These are phyloP conservation scores for Acronicta alni DNA, from an alignment of 2,888 invertebrate species.

Conservation along the genomic window DNA sequence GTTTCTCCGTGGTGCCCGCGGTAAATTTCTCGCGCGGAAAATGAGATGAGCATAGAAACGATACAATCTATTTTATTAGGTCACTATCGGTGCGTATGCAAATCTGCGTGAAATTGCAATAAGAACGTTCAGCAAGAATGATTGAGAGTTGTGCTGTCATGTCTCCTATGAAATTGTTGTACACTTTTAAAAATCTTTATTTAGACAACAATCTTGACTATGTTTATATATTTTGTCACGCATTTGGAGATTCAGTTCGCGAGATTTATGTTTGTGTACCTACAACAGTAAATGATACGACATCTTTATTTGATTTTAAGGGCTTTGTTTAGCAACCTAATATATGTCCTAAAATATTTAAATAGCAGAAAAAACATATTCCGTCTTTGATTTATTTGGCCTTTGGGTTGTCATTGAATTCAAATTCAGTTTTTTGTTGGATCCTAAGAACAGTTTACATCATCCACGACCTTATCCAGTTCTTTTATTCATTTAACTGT, in stretches of 20 bases:
- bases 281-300: too few relatives aligned
- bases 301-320: too few relatives aligned
- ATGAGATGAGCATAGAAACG: constrained; percentile 70
- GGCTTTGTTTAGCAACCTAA: too few relatives aligned
- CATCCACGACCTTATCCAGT: too few relatives aligned
- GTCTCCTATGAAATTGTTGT: constrained; percentile 14
- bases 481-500: constrained; percentile 15
- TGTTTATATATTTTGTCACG: too few relatives aligned
- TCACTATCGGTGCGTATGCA: constrained; percentile 59
- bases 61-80: constrained; percentile 72
- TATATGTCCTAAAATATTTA: too few relatives aligned
- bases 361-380: too few relatives aligned
- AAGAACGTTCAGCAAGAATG: constrained; percentile 39
- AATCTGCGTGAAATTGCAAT: constrained; percentile 74
- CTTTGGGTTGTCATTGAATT: too few relatives aligned
- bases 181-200: constrained; percentile 18
- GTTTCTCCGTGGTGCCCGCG: constrained; percentile 4
- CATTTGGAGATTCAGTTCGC: constrained; percentile 3
- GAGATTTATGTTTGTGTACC: too few relatives aligned
- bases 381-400: too few relatives aligned
- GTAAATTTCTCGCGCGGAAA: constrained; percentile 69
- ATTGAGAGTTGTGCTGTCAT: constrained; percentile 36
- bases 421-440: too few relatives aligned
- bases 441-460: not conserved
- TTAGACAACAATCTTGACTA: too few relatives aligned